Evolutionary conservation across 2,888 invertebrate species (phyloP), one percentile per base, ranked within the genome.

Genomic region (Halictus ligatus): DNA sequence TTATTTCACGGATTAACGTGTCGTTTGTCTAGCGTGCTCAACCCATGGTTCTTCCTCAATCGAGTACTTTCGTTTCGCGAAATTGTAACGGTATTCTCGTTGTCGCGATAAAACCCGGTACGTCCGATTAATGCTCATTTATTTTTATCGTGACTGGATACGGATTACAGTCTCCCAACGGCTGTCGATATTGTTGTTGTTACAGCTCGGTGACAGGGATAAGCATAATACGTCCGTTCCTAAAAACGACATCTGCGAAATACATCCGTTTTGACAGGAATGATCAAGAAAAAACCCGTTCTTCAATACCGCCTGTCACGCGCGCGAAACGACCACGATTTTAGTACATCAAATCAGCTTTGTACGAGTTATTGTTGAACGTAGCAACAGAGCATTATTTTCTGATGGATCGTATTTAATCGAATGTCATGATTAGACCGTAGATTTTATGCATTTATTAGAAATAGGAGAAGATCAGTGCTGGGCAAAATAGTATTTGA

Each of bases 1-100:
- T 92, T 91, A 92, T 92, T 92, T 89, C 87, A 81, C 85, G 92
- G 92, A 92, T 92, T 92, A 92, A 75, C 86, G 88, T 91, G 90
- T 90, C 90, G 89, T 83, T 85, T 84, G 78, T 80, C 80, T 82
- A 78, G 58, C 74, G 67, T 48, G 85, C 79, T 79, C 78, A 74
- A 71, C 75, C 78, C 78, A 75, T 73, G 77, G 72, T 80, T 80
- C 75, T 75, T 79, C 81, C 77, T 73, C 84, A 67, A 71, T 81
- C 81, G 81, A 75, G 83, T 80, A 85, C 79, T 88, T 81, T 81
- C 84, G 79, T 84, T 82, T 73, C 75, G 67, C 84, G 77, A 84
- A 89, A 85, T 77, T 85, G 81, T 81, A 84, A 88, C 83, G 80
- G 48, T 71, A 58, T 74, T 83, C 73, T 48, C 87, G 76, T 80